phyloP scores from a whole-genome alignment of 2,888 invertebrate species.

The Aricia artaxerxes region DNA sequence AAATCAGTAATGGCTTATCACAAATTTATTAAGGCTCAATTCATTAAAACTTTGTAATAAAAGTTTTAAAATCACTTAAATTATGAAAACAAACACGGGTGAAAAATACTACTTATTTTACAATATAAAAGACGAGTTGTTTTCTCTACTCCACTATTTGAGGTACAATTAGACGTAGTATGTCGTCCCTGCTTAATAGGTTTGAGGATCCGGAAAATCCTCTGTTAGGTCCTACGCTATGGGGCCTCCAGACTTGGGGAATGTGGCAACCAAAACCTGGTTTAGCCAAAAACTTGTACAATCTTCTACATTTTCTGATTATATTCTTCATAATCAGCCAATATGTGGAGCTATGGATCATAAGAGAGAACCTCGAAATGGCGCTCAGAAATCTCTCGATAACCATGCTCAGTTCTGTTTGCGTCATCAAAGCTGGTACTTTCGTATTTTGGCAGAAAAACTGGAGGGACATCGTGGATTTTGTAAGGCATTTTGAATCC shows the following conservation, averaged over 20 bases:
- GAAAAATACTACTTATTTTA: neutral
- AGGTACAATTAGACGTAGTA: neutral
- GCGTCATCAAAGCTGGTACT: conserved; percentile 59
- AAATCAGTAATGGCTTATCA: neutral
- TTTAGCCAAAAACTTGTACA: conserved; percentile 46
- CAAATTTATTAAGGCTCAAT: too few relatives aligned
- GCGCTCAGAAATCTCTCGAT: conserved; percentile 63
- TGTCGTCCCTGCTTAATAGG: conserved; percentile 37
- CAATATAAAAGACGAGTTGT: neutral
- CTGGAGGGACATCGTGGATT: conserved; percentile 57
- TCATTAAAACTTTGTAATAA: too few relatives aligned
- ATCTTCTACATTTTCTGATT: conserved; percentile 51
- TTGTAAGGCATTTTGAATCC: conserved; percentile 55
- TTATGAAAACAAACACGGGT: neutral
- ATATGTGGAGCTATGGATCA: conserved; percentile 62
- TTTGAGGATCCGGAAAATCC: conserved; percentile 52
- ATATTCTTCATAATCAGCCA: conserved; percentile 59
- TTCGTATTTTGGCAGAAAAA: conserved; percentile 58
- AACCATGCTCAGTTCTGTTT: conserved; percentile 63
- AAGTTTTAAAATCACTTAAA: neutral
- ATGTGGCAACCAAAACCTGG: conserved; percentile 54
- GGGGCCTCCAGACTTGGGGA: conserved; percentile 55
- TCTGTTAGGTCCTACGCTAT: conserved; percentile 56
- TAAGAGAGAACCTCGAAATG: conserved; percentile 53
- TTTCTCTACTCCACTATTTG: neutral